phyloP scores from a whole-genome alignment of 1,140 invertebrate genomes.

The Anadara kagoshimensis region DNA sequence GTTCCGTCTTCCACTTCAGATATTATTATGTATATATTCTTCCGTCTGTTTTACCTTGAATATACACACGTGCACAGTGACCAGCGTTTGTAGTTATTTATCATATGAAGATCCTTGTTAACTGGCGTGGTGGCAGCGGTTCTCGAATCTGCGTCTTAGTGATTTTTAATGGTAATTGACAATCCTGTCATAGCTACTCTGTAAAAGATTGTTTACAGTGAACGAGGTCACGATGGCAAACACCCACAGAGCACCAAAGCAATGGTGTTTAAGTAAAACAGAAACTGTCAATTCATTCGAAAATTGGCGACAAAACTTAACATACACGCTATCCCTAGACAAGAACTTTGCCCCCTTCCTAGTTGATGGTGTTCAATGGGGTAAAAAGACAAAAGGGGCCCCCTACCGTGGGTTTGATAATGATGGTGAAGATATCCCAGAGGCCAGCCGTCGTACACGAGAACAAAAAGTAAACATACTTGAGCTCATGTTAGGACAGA shows the following conservation, averaged over 20 bases:
- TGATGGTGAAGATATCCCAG: conserved; percentile 26
- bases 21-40: too few relatives aligned
- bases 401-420: conserved; percentile 21
- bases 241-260: conserved; percentile 30
- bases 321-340: conserved; percentile 22
- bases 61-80: too few relatives aligned
- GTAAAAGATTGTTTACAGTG: conserved; percentile 2
- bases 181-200: not conserved
- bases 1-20: too few relatives aligned
- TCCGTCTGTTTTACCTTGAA: too few relatives aligned
- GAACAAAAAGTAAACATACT: conserved; percentile 39
- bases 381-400: conserved; percentile 18
- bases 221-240: conserved; percentile 8
- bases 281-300: conserved; percentile 36
- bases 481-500: conserved; percentile 45
- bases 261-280: conserved; percentile 23
- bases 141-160: not conserved
- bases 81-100: too few relatives aligned
- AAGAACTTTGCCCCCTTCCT: conserved; percentile 15
- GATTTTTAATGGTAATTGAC: too few relatives aligned
- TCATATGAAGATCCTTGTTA: too few relatives aligned
- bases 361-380: conserved; percentile 4
- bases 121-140: conserved; percentile 11
- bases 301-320: conserved; percentile 31
- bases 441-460: conserved; percentile 10